Base-by-base conservation (phyloP, 2,888 invertebrate genomes). In the Tiliacea citrago region DNA sequence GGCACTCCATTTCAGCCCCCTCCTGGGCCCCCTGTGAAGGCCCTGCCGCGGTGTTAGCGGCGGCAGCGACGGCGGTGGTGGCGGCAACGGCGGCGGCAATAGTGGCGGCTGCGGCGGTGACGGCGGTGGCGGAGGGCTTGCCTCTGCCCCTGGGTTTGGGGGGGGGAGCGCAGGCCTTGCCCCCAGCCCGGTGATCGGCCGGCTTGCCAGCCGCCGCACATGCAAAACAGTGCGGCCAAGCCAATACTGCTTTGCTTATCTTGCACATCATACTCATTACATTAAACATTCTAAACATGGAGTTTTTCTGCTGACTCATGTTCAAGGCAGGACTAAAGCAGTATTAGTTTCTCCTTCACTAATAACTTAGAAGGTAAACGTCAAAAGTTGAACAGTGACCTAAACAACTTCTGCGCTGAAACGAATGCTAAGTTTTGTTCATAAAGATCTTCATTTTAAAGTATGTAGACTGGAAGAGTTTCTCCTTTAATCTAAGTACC, bases 181-280 rank as follows among this genome's bases (percentile, higher is more conserved):
- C n/a, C n/a, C n/a, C n/a, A n/a, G n/a, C n/a, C n/a, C n/a, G n/a
- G n/a, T n/a, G n/a, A n/a, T n/a, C n/a, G n/a, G n/a, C n/a, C n/a
- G n/a, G n/a, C n/a, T n/a, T n/a, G n/a, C n/a, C n/a, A n/a, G n/a
- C n/a, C n/a, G n/a, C n/a, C n/a, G n/a, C n/a, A n/a, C n/a, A n/a
- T n/a, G n/a, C n/a, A n/a, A n/a, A n/a, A n/a, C n/a, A n/a, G n/a
- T n/a, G n/a, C n/a, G n/a, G n/a, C n/a, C n/a, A n/a, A n/a, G n/a
- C n/a, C n/a, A n/a, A n/a, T 81, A 81, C 65, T 75, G 74, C 60
- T 70, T 70, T 67, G 79, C 75, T 83, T 79, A 79, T 81, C 81
- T 75, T 83, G 68, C 63, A 60, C 58, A 75, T 81, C 82, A 81
- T 68, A 80, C 65, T 53, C 55, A 49, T 35, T 35, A 72, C 65